Conservation (phyloP, 2,888 invertebrate genomes). For the Lottia gigantea region DNA sequence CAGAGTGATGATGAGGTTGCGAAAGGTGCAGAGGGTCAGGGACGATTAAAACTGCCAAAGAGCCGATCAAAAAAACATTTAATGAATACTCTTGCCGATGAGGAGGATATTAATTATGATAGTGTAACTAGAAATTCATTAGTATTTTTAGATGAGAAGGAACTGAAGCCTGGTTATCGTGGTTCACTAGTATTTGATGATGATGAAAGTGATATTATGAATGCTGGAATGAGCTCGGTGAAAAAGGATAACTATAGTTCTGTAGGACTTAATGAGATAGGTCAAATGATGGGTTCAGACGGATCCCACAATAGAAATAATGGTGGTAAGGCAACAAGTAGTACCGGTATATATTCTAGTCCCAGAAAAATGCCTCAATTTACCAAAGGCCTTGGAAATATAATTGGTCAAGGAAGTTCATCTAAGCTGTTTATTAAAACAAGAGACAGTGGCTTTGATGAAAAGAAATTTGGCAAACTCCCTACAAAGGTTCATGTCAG, state of each 20-base stretch:
- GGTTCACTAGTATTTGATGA: conserved; percentile 57
- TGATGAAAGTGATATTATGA: conserved; percentile 40
- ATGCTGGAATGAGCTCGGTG: conserved; percentile 21
- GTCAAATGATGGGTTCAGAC: conserved; percentile 9
- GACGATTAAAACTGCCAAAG: conserved; percentile 43
- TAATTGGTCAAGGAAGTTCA: conserved; percentile 50
- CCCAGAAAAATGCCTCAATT: conserved; percentile 55
- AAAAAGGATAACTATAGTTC: conserved; percentile 21
- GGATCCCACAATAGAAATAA: background rate
- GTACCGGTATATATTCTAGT: conserved; percentile 36
- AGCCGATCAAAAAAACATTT: conserved; percentile 41
- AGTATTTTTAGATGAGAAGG: conserved; percentile 48
- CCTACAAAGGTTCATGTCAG: conserved; percentile 47
- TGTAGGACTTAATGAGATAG: conserved; percentile 14
- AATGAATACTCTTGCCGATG: conserved; percentile 55
- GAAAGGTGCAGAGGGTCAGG: conserved; percentile 37
- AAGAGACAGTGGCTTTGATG: conserved; percentile 47
- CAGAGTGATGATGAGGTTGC: conserved; percentile 43
- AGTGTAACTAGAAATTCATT: conserved; percentile 54
- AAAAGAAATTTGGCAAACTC: conserved; percentile 46
- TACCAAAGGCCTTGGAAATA: conserved; percentile 56
- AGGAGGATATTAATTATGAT: conserved; percentile 53
- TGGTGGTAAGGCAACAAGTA: conserved; percentile 9
- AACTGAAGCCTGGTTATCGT: conserved; percentile 43
- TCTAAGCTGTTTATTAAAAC: conserved; percentile 53